These are phyloP conservation scores for Drosophila asahinai DNA, from an alignment of 1,140 invertebrate genomes.

Conservation along the genomic window DNA sequence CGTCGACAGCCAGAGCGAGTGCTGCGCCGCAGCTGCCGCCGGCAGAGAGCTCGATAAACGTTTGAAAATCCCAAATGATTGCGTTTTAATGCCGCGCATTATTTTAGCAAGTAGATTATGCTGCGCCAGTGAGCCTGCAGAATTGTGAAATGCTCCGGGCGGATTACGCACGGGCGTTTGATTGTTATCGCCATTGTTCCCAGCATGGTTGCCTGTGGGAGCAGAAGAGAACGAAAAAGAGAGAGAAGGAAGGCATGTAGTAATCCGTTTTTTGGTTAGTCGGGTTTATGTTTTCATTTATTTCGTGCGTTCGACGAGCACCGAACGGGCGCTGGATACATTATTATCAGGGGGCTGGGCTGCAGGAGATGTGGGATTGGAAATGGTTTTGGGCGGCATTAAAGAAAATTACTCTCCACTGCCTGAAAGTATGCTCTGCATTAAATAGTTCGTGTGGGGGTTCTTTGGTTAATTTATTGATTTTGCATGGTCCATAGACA, in stretches of 20 bases:
- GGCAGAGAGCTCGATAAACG: slow-evolving; percentile 83
- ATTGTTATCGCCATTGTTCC: slow-evolving; percentile 83
- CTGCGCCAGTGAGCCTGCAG: slow-evolving; percentile 82
- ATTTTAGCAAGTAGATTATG: slow-evolving; percentile 84
- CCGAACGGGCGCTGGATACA: slow-evolving; percentile 62
- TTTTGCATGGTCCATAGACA: slow-evolving; percentile 41
- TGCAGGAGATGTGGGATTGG: slow-evolving; percentile 7
- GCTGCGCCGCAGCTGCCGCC: slow-evolving; percentile 29
- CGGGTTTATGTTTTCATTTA: slow-evolving; percentile 81
- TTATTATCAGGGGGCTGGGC: slow-evolving; percentile 19
- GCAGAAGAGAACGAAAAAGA: slow-evolving; percentile 6
- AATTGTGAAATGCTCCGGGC: slow-evolving; percentile 85
- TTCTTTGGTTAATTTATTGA: slow-evolving; percentile 47
- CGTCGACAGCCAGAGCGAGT: slow-evolving; percentile 39
- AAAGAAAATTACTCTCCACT: slow-evolving; percentile 58
- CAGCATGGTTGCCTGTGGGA: slow-evolving; percentile 73
- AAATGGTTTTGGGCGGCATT: slow-evolving; percentile 26
- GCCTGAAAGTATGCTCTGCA: slow-evolving; percentile 54
- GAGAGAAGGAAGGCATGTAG: slow-evolving; percentile 33
- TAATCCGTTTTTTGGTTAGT: slow-evolving; percentile 81
- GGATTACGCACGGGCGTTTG: slow-evolving; percentile 85
- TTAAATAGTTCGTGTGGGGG: slow-evolving; percentile 55
- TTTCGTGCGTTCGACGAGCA: slow-evolving; percentile 62
- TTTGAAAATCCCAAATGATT: slow-evolving; percentile 85
- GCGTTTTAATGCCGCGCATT: slow-evolving; percentile 85